Percentiles rank a stretch among this genome's conserved stretches.
These are phyloP conservation scores for Diaphora mendica DNA, from an alignment of 2,888 invertebrate genomes.

Conservation along the genomic window DNA sequence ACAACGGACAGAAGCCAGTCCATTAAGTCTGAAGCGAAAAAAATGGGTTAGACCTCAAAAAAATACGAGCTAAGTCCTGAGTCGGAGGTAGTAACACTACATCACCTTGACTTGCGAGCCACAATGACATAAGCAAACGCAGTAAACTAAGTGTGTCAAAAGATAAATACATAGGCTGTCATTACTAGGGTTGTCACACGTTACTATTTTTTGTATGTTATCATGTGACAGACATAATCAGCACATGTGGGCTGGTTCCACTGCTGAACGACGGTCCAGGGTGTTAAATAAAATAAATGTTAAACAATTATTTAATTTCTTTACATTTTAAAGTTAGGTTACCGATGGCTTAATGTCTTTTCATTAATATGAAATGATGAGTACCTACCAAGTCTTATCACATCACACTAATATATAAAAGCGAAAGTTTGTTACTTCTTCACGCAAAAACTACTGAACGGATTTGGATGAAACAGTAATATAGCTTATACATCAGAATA, in stretches of 20 bases:
- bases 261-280: not conserved
- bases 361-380: too few species aligned
- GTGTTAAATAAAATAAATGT: too few species aligned
- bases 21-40: not conserved
- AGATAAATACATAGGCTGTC: conserved; percentile 36
- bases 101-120: conserved; percentile 38
- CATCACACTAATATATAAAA: too few species aligned
- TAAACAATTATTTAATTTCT: too few species aligned
- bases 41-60: not conserved
- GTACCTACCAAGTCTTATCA: too few species aligned
- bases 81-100: conserved; percentile 3
- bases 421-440: too few species aligned
- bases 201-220: not conserved
- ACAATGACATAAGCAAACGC: conserved; percentile 40
- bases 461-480: too few species aligned
- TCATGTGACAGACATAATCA: not conserved
- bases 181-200: conserved; percentile 33
- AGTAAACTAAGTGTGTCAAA: conserved; percentile 34
- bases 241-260: too few species aligned
- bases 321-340: too few species aligned
- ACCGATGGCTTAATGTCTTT: rapidly evolving
- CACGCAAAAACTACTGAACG: too few species aligned
- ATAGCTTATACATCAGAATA: too few species aligned
- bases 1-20: not conserved
- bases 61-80: not conserved